Evolutionary conservation across 2,797 vertebrate genomes (phyloP).

Genomic region (Gambusia yucatana): DNA sequence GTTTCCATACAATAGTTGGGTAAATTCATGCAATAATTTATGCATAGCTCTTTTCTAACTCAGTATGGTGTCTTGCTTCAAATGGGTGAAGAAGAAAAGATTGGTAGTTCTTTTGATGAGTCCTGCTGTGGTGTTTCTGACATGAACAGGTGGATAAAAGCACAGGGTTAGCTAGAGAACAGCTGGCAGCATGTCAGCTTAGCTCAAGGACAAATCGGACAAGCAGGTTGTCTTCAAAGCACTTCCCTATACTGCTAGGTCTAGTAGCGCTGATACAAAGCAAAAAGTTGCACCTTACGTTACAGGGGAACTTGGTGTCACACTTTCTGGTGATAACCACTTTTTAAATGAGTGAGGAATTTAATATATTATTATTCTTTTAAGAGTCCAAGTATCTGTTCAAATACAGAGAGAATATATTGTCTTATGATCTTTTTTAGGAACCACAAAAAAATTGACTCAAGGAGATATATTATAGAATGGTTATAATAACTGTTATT

Average conservation of each 20-base stretch:
- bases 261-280: neutral
- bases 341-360: neutral
- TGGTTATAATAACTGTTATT: too few relatives aligned
- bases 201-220: slow-evolving; percentile 31
- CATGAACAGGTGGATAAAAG: slow-evolving; percentile 35
- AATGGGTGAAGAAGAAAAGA: neutral
- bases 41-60: neutral
- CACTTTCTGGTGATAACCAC: neutral
- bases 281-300: neutral
- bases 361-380: neutral
- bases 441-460: neutral
- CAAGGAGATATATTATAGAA: too few relatives aligned
- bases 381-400: neutral
- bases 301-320: neutral
- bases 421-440: neutral
- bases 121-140: neutral
- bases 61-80: neutral
- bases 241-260: neutral
- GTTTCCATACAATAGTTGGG: slow-evolving; percentile 1
- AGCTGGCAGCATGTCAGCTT: slow-evolving; percentile 20
- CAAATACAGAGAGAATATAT: neutral
- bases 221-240: slow-evolving; percentile 10
- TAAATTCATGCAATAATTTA: neutral
- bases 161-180: slow-evolving; percentile 28
- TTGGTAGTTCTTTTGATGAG: slow-evolving; percentile 1